Base-by-base conservation (phyloP, 1,140 invertebrate species). In the Wasmannia auropunctata region DNA sequence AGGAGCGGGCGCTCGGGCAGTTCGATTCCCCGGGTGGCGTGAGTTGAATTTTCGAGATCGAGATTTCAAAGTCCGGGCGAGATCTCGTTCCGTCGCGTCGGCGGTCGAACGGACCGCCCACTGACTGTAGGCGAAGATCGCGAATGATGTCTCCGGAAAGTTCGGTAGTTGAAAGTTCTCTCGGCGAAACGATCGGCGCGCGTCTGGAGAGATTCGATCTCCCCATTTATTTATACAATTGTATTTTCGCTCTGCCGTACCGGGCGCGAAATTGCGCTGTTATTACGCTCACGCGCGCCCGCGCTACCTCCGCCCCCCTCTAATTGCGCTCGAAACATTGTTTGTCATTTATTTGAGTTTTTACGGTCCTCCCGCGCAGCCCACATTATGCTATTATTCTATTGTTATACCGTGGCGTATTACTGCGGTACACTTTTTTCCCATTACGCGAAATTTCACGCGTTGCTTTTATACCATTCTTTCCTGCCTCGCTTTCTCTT, bases 401-500 rank as follows among this genome's bases (percentile, higher is more conserved):
- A 60, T 76, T 76, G 54, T 60, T 37, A 60, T 31, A 28, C 54
- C 34, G 51, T n/a, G n/a, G 31, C 37, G 60, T 56, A 76, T 76
- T 76, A 62, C n/a, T 10, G 14, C 43, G 31, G 51, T 54, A 69
- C 74, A 62, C 40, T 77, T 56, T n/a, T 62, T 77, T 22, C 19
- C 63, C 63, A 56, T 72, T 70, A 81, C 10, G 25, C 37, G 34
- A 11, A 72, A 81, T 72, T 72, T 72, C 22, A 70, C 77, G 63
- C 49, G 63, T 72, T 22, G 25, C 65, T 72, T 43, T 56, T 43
- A 56, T 8, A n/a, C n/a, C 14, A 56, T 43, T 56, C 28, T 31
- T 25, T 2, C 22, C 6, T 22, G 7, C 16, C 11, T 16, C n/a
- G 11, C 19, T 43, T 25, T 40, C 34, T 40, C 62, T 19, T 6